phyloP scores from a whole-genome alignment of 1,140 invertebrate species.

The Anastrepha obliqua region DNA sequence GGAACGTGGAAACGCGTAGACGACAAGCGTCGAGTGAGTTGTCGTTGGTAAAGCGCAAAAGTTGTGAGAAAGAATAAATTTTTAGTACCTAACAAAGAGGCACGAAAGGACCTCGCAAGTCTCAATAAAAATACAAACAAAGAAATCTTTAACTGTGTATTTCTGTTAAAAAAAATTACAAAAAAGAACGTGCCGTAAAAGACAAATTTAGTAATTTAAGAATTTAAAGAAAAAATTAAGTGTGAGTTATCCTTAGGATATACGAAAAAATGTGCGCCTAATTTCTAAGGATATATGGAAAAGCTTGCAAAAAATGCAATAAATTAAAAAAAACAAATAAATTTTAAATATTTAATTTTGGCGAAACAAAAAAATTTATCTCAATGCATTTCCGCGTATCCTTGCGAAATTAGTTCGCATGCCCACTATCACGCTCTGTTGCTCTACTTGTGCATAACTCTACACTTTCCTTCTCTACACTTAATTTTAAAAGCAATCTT shows the following conservation, averaged over 20 bases:
- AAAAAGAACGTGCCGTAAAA: not conserved
- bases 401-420: not conserved
- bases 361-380: slow-evolving; percentile 7
- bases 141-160: slow-evolving; percentile 13
- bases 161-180: slow-evolving; percentile 34
- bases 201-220: slow-evolving; percentile 3
- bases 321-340: too few species aligned
- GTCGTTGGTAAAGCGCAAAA: slow-evolving; percentile 34
- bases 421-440: not conserved
- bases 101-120: slow-evolving; percentile 43
- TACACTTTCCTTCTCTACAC: not conserved
- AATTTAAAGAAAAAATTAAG: not conserved
- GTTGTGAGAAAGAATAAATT: slow-evolving; percentile 33
- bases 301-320: too few species aligned
- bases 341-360: not conserved
- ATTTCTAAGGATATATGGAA: not conserved
- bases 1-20: slow-evolving; percentile 73
- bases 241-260: slow-evolving; percentile 55
- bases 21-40: slow-evolving; percentile 56
- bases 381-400: slow-evolving; percentile 5
- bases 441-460: not conserved
- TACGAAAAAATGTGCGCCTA: not conserved
- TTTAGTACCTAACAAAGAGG: not conserved
- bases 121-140: slow-evolving; percentile 39
- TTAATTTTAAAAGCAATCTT: slow-evolving; percentile 15